A percentile compares a stretch with the other conserved stretches of the same genome.
Conservation (phyloP, 1,140 invertebrate genomes). For the Heliothis subflexa region DNA sequence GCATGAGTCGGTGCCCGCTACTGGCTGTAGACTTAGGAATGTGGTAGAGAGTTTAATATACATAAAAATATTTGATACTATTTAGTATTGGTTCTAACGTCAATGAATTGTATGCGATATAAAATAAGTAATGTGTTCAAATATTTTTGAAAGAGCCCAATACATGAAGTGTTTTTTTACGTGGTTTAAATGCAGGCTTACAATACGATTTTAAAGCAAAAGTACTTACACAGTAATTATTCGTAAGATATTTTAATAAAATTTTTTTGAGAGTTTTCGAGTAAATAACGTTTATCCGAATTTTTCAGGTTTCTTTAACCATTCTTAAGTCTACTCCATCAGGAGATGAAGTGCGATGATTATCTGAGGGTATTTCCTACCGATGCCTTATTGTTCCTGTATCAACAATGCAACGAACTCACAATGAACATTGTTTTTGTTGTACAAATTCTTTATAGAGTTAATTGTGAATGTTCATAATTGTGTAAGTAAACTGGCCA, state of each 20-base stretch:
- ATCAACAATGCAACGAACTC: constrained; percentile 53
- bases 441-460: constrained; percentile 4
- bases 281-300: neutral
- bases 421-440: constrained; percentile 52
- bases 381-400: constrained; percentile 56
- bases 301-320: constrained; percentile 22
- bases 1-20: constrained; percentile 56
- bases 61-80: neutral
- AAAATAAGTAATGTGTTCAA: too few species aligned
- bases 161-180: too few species aligned
- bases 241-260: neutral
- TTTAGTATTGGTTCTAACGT: neutral
- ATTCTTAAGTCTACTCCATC: constrained; percentile 48
- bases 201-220: too few species aligned
- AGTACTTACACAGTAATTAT: too few species aligned
- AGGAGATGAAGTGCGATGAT: constrained; percentile 65
- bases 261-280: neutral
- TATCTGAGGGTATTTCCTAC: constrained; percentile 62
- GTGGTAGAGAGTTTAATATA: constrained; percentile 14
- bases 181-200: too few species aligned
- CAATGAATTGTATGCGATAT: too few species aligned
- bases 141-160: too few species aligned
- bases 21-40: constrained; percentile 50
- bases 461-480: neutral
- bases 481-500: too few species aligned